Conservation (phyloP, 2,113 vertebrate species). For the Tachycineta bicolor region DNA sequence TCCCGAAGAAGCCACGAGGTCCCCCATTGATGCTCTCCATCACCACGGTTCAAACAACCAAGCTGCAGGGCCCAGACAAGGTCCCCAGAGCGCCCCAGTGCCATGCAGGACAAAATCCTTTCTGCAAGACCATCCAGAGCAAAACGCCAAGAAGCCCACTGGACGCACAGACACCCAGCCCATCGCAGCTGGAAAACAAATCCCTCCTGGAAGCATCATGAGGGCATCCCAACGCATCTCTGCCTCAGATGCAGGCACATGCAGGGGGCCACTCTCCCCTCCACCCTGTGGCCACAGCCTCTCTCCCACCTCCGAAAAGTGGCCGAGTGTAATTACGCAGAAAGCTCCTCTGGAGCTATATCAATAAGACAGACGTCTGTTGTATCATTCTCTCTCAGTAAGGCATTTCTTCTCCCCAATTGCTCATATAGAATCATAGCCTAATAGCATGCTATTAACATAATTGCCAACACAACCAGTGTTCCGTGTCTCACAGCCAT, state of each 20-base stretch:
- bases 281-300: background rate
- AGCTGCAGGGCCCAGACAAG: background rate
- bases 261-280: background rate
- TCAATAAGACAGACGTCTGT: constrained; percentile 93
- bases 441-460: constrained; percentile 99
- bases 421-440: constrained; percentile 99
- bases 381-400: constrained; percentile 89
- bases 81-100: background rate
- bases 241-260: background rate
- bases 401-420: constrained; percentile 94
- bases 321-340: constrained; percentile 89
- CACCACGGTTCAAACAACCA: background rate
- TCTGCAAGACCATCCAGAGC: background rate
- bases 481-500: constrained; percentile 95
- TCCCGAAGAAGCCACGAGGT: background rate
- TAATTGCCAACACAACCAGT: constrained; percentile 99
- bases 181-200: accelerated
- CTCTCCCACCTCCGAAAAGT: constrained; percentile 56
- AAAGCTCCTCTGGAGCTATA: constrained; percentile 89
- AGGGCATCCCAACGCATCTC: background rate
- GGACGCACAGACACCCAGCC: background rate
- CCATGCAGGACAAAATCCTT: background rate
- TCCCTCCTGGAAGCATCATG: background rate
- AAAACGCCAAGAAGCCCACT: background rate
- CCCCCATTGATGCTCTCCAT: background rate